Evolutionary conservation across 2,113 vertebrate species (phyloP).

Genomic region (Peromyscus polionotus): DNA sequence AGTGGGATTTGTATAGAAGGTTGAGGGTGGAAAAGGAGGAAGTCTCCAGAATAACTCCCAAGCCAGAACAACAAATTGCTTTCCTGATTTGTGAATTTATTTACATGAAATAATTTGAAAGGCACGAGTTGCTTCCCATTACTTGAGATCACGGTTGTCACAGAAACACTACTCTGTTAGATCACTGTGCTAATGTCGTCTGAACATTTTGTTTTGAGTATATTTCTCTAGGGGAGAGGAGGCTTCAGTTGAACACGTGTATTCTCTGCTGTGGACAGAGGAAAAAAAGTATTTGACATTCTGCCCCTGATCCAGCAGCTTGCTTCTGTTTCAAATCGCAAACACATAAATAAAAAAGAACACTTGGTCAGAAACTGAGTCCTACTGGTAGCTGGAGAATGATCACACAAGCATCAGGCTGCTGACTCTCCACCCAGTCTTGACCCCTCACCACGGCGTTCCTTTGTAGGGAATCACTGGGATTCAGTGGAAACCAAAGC

Average conservation of each 20-base stretch:
- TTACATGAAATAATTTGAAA: constrained; percentile 18
- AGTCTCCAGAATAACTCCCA: background rate
- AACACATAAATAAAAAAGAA: background rate
- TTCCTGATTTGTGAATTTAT: background rate
- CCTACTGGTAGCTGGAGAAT: background rate
- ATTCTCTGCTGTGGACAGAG: background rate
- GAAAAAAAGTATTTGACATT: background rate
- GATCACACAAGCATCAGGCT: background rate
- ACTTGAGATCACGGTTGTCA: background rate
- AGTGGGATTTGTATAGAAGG: background rate
- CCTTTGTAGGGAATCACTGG: background rate
- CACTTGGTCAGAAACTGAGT: background rate
- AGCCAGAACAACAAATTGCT: background rate
- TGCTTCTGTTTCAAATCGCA: constrained; percentile 57
- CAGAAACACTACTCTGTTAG: background rate
- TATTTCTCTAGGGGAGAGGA: constrained; percentile 1
- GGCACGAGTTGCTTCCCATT: background rate
- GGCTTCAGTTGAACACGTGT: background rate
- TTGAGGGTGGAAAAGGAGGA: background rate
- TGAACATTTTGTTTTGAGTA: background rate
- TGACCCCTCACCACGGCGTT: background rate
- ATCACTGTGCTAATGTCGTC: background rate
- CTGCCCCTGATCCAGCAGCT: background rate
- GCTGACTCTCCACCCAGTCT: background rate
- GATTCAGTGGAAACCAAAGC: constrained; percentile 68